Percentiles rank a stretch among this genome's conserved stretches.
Conservation (phyloP, 2,888 invertebrate species). For the Petrolisthes manimaculis region DNA sequence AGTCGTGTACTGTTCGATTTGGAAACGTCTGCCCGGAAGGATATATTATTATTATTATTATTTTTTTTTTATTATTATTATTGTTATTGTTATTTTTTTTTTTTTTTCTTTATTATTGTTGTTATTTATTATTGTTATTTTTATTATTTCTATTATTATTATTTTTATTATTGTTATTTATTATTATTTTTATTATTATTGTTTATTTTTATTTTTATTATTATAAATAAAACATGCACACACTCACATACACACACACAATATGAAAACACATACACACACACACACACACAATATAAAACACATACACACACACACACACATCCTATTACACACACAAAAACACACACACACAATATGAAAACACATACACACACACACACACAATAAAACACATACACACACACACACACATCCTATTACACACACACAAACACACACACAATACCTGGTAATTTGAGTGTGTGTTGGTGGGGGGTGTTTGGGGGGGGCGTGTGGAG, state of each 20-base stretch:
- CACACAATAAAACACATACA: not conserved
- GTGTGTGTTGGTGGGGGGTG: conserved; percentile 54
- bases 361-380: not conserved
- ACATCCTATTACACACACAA: not conserved
- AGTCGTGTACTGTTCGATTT: conserved; percentile 59
- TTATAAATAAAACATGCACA: not conserved
- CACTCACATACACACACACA: not conserved
- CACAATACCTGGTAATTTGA: conserved; percentile 56
- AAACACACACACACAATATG: not conserved
- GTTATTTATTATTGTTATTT: no score
- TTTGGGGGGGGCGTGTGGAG: conserved; percentile 16
- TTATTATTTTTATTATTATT: no score
- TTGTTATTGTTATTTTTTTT: no score
- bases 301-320: not conserved
- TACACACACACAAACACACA: not conserved
- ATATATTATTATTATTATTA: no score
- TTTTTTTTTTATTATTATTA: no score
- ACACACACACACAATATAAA: not conserved
- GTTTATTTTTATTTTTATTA: not conserved
- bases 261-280: not conserved
- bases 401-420: not conserved
- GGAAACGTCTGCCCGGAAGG: conserved; percentile 40
- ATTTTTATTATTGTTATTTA: no score
- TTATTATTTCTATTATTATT: no score
- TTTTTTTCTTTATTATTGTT: no score